Percentiles rank a stretch among this genome's conserved stretches.
These are phyloP conservation scores for Ceratina australensis DNA, from an alignment of 1,140 invertebrate species.

Conservation along the genomic window DNA sequence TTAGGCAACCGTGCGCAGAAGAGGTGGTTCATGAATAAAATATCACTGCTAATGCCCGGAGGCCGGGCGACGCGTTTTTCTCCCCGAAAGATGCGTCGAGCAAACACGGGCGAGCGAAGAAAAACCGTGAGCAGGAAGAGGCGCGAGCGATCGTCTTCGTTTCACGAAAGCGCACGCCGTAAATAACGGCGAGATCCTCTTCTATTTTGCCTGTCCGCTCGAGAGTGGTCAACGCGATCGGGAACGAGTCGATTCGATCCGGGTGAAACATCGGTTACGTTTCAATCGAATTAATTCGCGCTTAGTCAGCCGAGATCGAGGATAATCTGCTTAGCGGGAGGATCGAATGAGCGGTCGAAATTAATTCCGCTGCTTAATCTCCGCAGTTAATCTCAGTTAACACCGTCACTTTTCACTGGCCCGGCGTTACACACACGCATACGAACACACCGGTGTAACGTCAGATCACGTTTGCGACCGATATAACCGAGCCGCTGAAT, in stretches of 20 bases:
- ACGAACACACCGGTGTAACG: background rate
- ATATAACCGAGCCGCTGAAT: too few species aligned
- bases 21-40: conserved; percentile 79
- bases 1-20: conserved; percentile 71
- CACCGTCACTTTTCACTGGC: background rate
- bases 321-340: conserved; percentile 33
- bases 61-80: conserved; percentile 77
- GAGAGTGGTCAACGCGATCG: conserved; percentile 13
- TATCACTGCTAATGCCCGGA: conserved; percentile 78
- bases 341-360: conserved; percentile 34
- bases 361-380: conserved; percentile 31
- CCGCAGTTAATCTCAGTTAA: conserved; percentile 34
- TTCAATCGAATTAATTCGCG: conserved; percentile 43
- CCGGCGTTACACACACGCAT: background rate
- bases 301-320: conserved; percentile 15
- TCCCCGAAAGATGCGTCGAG: conserved; percentile 66
- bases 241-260: conserved; percentile 11
- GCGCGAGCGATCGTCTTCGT: conserved; percentile 69
- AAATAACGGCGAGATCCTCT: conserved; percentile 65
- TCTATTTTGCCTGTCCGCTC: conserved; percentile 18
- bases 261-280: conserved; percentile 21
- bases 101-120: conserved; percentile 22
- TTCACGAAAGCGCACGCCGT: conserved; percentile 67
- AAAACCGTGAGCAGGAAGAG: conserved; percentile 22
- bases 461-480: background rate